These are phyloP conservation scores for Standfussiana lucernea DNA, from an alignment of 2,888 invertebrate species.

Conservation along the genomic window DNA sequence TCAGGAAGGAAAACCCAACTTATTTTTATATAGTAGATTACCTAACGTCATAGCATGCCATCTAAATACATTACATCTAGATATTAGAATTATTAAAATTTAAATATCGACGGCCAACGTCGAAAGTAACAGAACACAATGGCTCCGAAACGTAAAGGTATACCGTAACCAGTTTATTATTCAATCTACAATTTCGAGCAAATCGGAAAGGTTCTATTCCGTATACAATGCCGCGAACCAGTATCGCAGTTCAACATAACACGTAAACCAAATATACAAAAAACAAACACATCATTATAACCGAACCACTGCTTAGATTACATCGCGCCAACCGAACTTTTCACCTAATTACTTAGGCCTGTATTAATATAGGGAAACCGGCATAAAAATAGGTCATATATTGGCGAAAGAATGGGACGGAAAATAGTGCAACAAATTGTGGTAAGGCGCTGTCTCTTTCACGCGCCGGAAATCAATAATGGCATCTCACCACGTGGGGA, in stretches of 20 bases:
- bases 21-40: too few species aligned
- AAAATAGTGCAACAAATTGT: conserved; percentile 91
- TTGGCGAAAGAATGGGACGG: conserved; percentile 85
- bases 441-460: conserved; percentile 85
- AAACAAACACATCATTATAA: conserved; percentile 62
- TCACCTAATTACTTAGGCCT: conserved; percentile 89
- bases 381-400: conserved; percentile 91
- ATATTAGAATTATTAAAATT: conserved; percentile 2
- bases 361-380: conserved; percentile 89
- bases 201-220: conserved; percentile 34
- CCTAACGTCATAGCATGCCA: neutral
- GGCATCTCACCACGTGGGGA: conserved; percentile 89
- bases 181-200: conserved; percentile 36
- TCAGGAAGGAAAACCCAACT: too few species aligned
- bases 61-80: neutral
- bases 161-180: conserved; percentile 28
- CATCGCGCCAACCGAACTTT: conserved; percentile 81
- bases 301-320: conserved; percentile 74
- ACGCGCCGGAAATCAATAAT: conserved; percentile 90
- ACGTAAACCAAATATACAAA: conserved; percentile 50
- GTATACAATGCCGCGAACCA: conserved; percentile 45
- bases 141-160: conserved; percentile 9
- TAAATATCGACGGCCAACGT: conserved; percentile 8
- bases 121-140: conserved; percentile 13
- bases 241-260: conserved; percentile 36